Evolutionary conservation across 2,888 invertebrate species (phyloP), one percentile per base, ranked within the genome.

Genomic region (Plutella xylostella): DNA sequence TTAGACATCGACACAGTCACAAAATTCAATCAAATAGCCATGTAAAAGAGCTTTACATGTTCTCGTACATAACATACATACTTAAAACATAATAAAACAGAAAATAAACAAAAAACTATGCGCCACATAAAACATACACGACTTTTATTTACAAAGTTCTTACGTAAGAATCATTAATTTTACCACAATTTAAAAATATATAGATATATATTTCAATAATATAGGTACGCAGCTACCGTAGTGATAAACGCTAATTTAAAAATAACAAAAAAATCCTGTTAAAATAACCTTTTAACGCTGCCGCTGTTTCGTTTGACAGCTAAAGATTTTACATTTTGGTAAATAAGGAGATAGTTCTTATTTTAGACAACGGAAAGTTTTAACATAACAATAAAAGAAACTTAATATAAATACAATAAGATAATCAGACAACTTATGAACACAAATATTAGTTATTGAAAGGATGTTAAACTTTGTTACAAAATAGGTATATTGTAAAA

Each of bases 1-100:
- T 79, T 82, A 82, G 72, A 80, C 77, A 77, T 79, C 75, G 78
- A 82, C 76, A 80, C 75, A 77, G 77, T 80, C 79, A 80, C 74
- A 45, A 49, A 46, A 61, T 67, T 61, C 61, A 31, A 37, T 47
- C 41, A 46, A 35, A 48, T n/a, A 41, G 39, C 22, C 39, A 18
- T 14, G 15, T 14, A 15, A 33, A 12, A 28, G n/a, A n/a, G 14
- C 14, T 12, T 38, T 44, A 72, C 65, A 69, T 63, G 61, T 65
- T 62, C 64, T 68, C 68, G 67, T 74, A 78, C 68, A 69, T 75
- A 79, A 79, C 70, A 63, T 76, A 70, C 43, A 34, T 37, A 40
- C 40, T 28, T 18, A 30, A 33, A 39, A 35, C 22, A 45, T 71
- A 77, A 76, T 66, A 68, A 65, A 69, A 69, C 65, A 65, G 61